Base-by-base conservation (phyloP, 1,140 invertebrate species). In the Apocrypta bakeri region DNA sequence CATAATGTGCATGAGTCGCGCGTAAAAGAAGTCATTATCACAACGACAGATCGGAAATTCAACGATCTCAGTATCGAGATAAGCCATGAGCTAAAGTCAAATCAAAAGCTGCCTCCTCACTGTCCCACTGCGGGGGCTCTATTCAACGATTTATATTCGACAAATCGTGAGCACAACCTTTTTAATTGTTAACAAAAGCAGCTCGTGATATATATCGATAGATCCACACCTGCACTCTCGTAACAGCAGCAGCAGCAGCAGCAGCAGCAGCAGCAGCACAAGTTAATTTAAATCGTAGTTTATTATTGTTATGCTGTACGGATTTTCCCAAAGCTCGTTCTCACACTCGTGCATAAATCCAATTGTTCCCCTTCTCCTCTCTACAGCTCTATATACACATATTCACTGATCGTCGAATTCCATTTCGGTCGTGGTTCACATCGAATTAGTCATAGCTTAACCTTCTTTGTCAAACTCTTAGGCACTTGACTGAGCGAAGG, bases 81-180 rank as follows among this genome's bases (percentile, higher is more conserved):
- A 56, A 17, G 14, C 21, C 3, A n/a, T n/a, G n/a, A 21, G 14
- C 48, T 21, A 37, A 21, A 33, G 27, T 8, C 17, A 33, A 69
- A 31, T 33, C 68, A 21, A 66, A 69, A 37, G 29, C 25, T 69
- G 68, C 68, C 68, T 31, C 17, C 68, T 69, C 68, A 69, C 31
- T 69, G 68, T 69, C 68, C 68, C 68, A 31, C 29, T 31, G 48
- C 21, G 17, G 68, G 68, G 68, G 31, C 68, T 29, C 68, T 6
- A 69, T 69, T 69, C 27, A 69, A 33, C 12, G 33, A 37, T 66
- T 9, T 37, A n/a, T 56, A 56, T 69, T 69, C 68, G 68, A 69
- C 68, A 69, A 69, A 69, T 69, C 29, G 29, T 69, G 17, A 31
- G 68, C 31, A 3, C 29, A 33, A 17, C 48, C 21, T 56, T 56